phyloP scores from a whole-genome alignment of 2,888 invertebrate genomes.

The Oscheius onirici region DNA sequence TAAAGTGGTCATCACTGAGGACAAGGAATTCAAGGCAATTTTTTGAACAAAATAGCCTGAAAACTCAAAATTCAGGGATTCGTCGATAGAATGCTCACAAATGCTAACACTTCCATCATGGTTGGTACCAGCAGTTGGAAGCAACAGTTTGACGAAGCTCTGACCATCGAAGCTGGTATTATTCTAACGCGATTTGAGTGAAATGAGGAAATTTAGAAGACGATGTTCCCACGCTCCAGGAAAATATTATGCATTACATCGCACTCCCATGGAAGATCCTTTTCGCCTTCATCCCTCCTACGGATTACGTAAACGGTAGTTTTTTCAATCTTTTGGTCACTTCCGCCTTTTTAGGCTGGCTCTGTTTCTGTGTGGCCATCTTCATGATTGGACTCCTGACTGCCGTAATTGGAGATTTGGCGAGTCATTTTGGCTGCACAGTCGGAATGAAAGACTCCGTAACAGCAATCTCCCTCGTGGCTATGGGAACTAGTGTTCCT shows the following conservation, averaged over 20 bases:
- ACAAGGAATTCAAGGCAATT: conserved; percentile 93
- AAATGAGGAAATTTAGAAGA: conserved; percentile 36
- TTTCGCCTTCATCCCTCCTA: conserved; percentile 97
- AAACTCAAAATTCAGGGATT: conserved; percentile 45
- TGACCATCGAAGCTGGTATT: conserved; percentile 79
- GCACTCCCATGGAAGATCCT: conserved; percentile 97
- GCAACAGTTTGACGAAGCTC: conserved; percentile 95
- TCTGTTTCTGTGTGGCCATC: conserved; percentile 92
- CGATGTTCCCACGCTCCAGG: conserved; percentile 74
- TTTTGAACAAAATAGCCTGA: neutral
- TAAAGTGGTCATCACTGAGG: conserved; percentile 91
- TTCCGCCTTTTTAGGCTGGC: conserved; percentile 81
- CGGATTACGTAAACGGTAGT: conserved; percentile 78
- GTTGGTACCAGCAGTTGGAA: conserved; percentile 94
- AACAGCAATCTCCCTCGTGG: conserved; percentile 96
- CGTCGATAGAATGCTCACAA: conserved; percentile 94
- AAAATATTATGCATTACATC: conserved; percentile 92
- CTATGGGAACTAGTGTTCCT: conserved; percentile 97
- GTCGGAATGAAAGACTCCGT: conserved; percentile 83
- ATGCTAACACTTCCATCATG: conserved; percentile 91
- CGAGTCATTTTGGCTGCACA: conserved; percentile 96
- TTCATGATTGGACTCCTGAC: conserved; percentile 91
- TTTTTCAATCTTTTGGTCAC: neutral
- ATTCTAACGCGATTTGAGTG: neutral
- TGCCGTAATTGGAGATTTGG: conserved; percentile 94